Base-by-base conservation (phyloP, 2,797 vertebrate species). In the Chrysocyon brachyurus region DNA sequence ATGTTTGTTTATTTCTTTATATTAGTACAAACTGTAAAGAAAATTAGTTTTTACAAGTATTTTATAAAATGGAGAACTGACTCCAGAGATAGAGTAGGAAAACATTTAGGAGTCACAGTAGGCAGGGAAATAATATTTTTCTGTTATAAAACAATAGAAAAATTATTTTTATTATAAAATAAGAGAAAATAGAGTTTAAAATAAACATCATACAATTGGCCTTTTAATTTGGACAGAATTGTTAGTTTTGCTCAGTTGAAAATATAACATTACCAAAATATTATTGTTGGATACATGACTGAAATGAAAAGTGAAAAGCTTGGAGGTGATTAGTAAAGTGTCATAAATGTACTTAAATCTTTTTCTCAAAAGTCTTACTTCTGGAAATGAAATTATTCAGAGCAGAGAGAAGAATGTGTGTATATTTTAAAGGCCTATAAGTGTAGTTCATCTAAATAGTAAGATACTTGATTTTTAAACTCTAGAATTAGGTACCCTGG, bases 1-100 rank as follows among this genome's bases (percentile, higher is more conserved):
- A 33, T 78, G 12, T 63, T 84, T 93, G 17, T 94, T 82, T 91
- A 33, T 92, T 97, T 90, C 28, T 92, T 96, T 94, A 54, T 92
- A 36, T 12, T 36, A 73, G 49, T 92, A 90, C 14, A 92, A 92
- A 70, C 9, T 88, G 28, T 68, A 88, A 97, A 94, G 78, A 63
- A 94, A 97, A 93, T 57, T 36, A 85, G 52, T 96, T 97, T 96
- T 96, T 68, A 86, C 31, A 94, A 93, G 54, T 94, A 36, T 87
- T 97, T 97, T 94, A 68, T 96, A 95, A 95, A 90, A 95, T 93
- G 87, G 56, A 97, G 33, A 97, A 89, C 22, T 96, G 64, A 84
- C 52, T 91, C 8, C 46, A 22, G 28, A 90, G 61, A 31, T 77
- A 56, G 6, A 86, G 24, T 17, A 87, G 92, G 61, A 94, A 85